A percentile compares a stretch with the other conserved stretches of the same genome.
Evolutionary conservation across 1,140 invertebrate species (phyloP).

Genomic region (Halictus rubicundus): DNA sequence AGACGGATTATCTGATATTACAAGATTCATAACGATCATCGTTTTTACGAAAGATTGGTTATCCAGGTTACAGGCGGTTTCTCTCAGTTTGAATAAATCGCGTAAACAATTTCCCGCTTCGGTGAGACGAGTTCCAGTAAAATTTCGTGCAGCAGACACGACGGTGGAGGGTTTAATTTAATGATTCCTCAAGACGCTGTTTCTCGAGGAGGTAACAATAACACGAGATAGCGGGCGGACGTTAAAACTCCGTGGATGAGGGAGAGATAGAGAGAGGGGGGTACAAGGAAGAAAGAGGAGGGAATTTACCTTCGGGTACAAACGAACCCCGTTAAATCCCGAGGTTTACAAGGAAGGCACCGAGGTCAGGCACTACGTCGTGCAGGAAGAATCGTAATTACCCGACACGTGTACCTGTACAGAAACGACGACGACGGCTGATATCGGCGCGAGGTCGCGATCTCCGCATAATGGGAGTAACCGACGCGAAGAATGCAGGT

Average conservation of each 20-base stretch:
- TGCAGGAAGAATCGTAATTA: slow-evolving; percentile 55
- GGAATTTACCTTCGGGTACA: slow-evolving; percentile 3
- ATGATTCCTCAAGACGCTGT: background rate
- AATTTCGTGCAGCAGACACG: too few species aligned
- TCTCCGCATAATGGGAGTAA: slow-evolving; percentile 64
- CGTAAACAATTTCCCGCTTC: too few species aligned
- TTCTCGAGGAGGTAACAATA: background rate
- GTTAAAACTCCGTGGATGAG: background rate
- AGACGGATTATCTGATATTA: too few species aligned
- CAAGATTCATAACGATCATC: too few species aligned
- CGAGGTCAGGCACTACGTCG: slow-evolving; percentile 32
- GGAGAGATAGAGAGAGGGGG: background rate
- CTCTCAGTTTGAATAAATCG: too few species aligned
- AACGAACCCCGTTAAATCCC: slow-evolving; percentile 33
- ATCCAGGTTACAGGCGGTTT: too few species aligned
- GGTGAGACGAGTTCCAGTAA: too few species aligned
- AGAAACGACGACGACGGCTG: slow-evolving; percentile 39
- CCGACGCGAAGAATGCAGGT: slow-evolving; percentile 65
- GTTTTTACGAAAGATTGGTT: too few species aligned
- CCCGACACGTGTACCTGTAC: slow-evolving; percentile 44
- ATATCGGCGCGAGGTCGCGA: slow-evolving; percentile 58
- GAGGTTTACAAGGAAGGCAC: slow-evolving; percentile 16
- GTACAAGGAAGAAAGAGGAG: background rate
- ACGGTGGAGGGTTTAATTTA: background rate
- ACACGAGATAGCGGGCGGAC: background rate